Percentiles rank a stretch among this genome's conserved stretches.
phyloP scores from a whole-genome alignment of 2,113 vertebrate genomes.

The Tyto alba region DNA sequence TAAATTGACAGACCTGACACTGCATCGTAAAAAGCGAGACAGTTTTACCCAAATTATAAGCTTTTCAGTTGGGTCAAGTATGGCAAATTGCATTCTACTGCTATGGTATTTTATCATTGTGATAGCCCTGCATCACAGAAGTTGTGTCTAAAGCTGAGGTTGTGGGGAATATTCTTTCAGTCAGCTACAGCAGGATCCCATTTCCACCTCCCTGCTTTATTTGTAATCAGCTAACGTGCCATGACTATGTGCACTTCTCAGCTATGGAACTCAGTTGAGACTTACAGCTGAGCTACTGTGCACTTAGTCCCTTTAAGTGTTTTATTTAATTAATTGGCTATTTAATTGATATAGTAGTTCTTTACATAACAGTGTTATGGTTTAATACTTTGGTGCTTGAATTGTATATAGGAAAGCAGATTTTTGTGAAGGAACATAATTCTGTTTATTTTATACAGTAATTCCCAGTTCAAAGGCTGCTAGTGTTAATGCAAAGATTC shows the following conservation, averaged over 20 bases:
- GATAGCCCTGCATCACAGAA: not conserved
- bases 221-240: not conserved
- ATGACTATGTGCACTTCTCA: not conserved
- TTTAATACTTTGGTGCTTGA: not conserved
- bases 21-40: not conserved
- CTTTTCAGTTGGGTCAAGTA: not conserved
- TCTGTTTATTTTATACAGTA: not conserved
- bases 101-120: not conserved
- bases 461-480: not conserved
- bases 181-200: not conserved
- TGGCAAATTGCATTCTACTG: not conserved
- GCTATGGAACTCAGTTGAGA: not conserved
- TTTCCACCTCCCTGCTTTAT: constrained; percentile 22
- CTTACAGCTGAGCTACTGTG: not conserved
- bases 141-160: not conserved
- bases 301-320: not conserved
- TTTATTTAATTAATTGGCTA: not conserved
- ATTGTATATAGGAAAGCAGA: not conserved
- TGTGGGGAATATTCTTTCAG: not conserved
- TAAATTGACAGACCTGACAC: constrained; percentile 11
- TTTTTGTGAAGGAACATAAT: not conserved
- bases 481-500: not conserved
- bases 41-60: constrained; percentile 11
- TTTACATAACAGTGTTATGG: accelerated
- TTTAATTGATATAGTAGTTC: not conserved